These are phyloP conservation scores for Neocrepidodera transversa DNA, from an alignment of 2,888 invertebrate genomes.

Conservation along the genomic window DNA sequence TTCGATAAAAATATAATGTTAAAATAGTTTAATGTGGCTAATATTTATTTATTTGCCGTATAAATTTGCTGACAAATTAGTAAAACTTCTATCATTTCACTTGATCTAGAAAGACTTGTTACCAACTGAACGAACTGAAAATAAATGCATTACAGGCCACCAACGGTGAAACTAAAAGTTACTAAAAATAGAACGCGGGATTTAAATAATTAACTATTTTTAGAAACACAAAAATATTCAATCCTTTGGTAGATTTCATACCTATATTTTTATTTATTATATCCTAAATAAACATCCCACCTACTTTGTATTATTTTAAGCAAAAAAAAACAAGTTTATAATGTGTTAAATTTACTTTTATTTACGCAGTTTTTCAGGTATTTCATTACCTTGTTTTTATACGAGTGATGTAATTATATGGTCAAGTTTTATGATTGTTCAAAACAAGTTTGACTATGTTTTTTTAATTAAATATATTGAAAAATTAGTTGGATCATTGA, in stretches of 20 bases:
- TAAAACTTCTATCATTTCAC: constrained; percentile 15
- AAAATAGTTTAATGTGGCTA: constrained; percentile 6
- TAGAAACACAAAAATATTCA: constrained; percentile 1
- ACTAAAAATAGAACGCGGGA: constrained; percentile 21
- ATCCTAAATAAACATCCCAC: neutral
- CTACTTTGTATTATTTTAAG: neutral
- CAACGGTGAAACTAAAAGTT: constrained; percentile 23
- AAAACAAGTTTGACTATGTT: constrained; percentile 10
- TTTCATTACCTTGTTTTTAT: constrained; percentile 5
- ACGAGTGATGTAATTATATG: constrained; percentile 19
- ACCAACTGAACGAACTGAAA: constrained; percentile 24
- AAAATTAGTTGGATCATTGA: constrained; percentile 9
- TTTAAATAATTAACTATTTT: neutral
- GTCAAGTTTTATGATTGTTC: constrained; percentile 11
- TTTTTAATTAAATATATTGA: constrained; percentile 3
- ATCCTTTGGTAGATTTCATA: neutral
- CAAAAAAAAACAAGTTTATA: neutral
- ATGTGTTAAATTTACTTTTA: neutral
- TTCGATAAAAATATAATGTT: constrained; percentile 14
- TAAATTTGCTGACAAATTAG: constrained; percentile 23
- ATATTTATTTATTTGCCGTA: constrained; percentile 18
- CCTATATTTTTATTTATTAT: neutral
- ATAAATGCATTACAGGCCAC: constrained; percentile 1
- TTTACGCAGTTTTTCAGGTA: neutral
- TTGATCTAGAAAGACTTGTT: constrained; percentile 22